Base-by-base conservation (phyloP, 2,113 vertebrate species). In the Pica pica region DNA sequence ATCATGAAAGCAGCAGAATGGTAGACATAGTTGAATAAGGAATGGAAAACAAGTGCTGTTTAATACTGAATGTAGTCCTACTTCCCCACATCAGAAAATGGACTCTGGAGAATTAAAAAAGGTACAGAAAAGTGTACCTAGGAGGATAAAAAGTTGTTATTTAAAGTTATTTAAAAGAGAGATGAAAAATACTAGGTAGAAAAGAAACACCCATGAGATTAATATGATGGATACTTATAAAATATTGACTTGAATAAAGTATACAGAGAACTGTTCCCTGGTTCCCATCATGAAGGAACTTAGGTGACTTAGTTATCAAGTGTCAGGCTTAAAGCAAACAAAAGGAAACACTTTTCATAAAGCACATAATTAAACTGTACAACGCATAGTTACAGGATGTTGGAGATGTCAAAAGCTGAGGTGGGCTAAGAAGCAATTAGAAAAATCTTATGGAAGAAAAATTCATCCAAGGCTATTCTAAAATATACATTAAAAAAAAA, bases 291-390 rank as follows among this genome's bases (percentile, higher is more conserved):
- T 20, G 53, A 89, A 71, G 52, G 13, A 91, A 71, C 17, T 71
- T 71, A 30, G 9, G 44, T 78, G 56, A 63, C 52, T 76, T 69
- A 78, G 65, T 63, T 84, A 70, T 78, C 73, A 84, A 93, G 69
- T 87, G 74, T 55, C 84, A 87, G 52, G 52, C 11, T 93, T 82
- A 95, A 93, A 91, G 61, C 52, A 91, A 94, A 94, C 83, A 87
- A 91, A 91, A 91, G 93, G 95, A 93, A 96, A 89, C 49, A 71
- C 44, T 82, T 89, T 89, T 96, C 87, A 87, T 30, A 68, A 91
- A 82, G 65, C 84, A 94, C 69, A 1, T 94, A 94, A 91, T 96
- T 93, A 87, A 94, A 82, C 42, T 39, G 30, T 59, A 89, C 60
- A 84, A 82, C 30, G 84, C 53, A 41, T 21, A 93, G 46, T 53